phyloP scores from a whole-genome alignment of 1,140 invertebrate species.

The Choristoneura fumiferana region DNA sequence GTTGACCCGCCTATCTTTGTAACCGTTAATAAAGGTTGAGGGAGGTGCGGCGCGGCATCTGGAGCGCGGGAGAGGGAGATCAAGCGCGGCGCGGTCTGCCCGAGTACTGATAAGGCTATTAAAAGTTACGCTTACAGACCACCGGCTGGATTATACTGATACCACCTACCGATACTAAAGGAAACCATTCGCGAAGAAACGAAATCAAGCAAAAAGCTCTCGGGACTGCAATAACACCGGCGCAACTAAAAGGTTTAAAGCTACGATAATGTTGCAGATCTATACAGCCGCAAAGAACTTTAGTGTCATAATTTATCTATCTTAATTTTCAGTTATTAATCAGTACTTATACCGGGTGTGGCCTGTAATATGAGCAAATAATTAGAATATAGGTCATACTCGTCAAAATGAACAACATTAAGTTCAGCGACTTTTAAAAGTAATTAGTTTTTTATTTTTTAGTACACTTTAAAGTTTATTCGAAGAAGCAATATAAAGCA shows the following conservation, averaged over 20 bases:
- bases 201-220: constrained; percentile 21
- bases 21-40: constrained; percentile 46
- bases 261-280: constrained; percentile 31
- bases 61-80: constrained; percentile 36
- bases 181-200: constrained; percentile 42
- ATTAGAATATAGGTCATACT: no score
- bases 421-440: no score
- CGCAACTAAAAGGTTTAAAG: constrained; percentile 29
- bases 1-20: constrained; percentile 33
- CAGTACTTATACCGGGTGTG: no score
- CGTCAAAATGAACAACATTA: no score
- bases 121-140: constrained; percentile 69
- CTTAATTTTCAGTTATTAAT: no score
- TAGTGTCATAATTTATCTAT: no score
- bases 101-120: constrained; percentile 73
- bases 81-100: constrained; percentile 50
- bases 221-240: constrained; percentile 31
- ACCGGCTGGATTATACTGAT: constrained; percentile 54
- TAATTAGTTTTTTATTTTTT: no score
- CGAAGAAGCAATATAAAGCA: no score
- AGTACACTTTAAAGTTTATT: no score
- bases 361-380: no score
- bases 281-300: no score
- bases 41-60: constrained; percentile 36
- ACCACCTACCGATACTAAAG: constrained; percentile 49